phyloP scores from a whole-genome alignment of 2,888 invertebrate species.

The Spisula subtruncata region DNA sequence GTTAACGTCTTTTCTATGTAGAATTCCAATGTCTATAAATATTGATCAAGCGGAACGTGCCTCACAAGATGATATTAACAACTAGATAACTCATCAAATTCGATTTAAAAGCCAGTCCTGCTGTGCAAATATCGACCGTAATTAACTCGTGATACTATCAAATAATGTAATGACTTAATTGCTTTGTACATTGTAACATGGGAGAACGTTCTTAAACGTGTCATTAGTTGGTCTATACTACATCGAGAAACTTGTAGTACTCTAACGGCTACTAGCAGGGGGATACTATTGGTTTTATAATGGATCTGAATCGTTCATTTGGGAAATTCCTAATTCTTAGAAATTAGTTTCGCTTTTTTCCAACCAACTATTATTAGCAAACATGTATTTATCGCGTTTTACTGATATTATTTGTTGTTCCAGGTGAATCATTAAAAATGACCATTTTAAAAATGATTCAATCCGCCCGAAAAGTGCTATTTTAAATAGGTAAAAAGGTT shows the following conservation, averaged over 20 bases:
- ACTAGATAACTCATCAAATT: neutral
- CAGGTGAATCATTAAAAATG: too few relatives aligned
- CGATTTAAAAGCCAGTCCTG: neutral
- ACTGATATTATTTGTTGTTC: too few relatives aligned
- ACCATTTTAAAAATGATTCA: too few relatives aligned
- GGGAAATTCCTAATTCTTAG: too few relatives aligned
- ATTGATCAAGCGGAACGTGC: neutral
- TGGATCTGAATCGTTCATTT: neutral
- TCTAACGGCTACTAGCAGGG: neutral
- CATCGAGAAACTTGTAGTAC: neutral
- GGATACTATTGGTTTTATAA: neutral
- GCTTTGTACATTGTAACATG: slow-evolving; percentile 14
- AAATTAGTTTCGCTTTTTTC: too few relatives aligned
- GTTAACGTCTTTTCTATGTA: too few relatives aligned
- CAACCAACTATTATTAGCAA: too few relatives aligned
- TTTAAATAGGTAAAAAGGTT: too few relatives aligned
- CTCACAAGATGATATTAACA: neutral
- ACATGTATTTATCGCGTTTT: too few relatives aligned
- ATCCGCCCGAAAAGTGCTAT: too few relatives aligned
- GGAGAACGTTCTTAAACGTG: neutral
- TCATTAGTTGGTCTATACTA: neutral
- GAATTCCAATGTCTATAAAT: too few relatives aligned
- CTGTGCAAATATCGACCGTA: slow-evolving; percentile 16
- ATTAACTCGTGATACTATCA: slow-evolving; percentile 14
- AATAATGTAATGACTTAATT: slow-evolving; percentile 19